A percentile compares a stretch with the other conserved stretches of the same genome.
Evolutionary conservation across 2,113 vertebrate species (phyloP).

Genomic region (Phrynosoma blainvillii): DNA sequence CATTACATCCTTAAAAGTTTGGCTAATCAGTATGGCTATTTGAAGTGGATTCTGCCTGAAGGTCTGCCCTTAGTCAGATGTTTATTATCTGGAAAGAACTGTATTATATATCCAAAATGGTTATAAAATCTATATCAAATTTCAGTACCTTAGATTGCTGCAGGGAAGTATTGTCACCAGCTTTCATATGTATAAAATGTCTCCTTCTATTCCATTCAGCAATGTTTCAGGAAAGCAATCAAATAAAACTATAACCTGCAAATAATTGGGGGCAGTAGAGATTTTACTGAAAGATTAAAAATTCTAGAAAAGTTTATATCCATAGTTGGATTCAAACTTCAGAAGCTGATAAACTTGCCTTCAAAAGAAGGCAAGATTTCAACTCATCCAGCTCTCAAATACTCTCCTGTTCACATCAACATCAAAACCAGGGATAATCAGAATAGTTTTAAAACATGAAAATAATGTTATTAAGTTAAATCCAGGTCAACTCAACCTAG

Average conservation of each 20-base stretch:
- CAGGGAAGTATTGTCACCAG: background rate
- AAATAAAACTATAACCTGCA: background rate
- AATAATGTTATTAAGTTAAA: background rate
- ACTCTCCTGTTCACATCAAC: background rate
- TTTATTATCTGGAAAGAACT: background rate
- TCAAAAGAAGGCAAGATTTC: background rate
- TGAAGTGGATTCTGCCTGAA: background rate
- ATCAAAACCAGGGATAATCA: background rate
- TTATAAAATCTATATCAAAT: background rate
- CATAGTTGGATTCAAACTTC: background rate
- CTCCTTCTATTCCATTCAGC: background rate
- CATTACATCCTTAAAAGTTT: background rate
- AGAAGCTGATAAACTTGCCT: background rate
- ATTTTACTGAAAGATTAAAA: background rate
- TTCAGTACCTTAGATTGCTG: background rate
- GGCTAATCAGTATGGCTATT: background rate
- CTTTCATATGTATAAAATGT: background rate
- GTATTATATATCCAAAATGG: background rate
- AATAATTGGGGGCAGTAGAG: background rate
- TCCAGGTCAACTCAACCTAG: background rate
- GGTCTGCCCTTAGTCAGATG: background rate
- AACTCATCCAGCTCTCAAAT: rapidly evolving
- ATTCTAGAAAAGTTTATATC: background rate
- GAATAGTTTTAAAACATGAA: background rate
- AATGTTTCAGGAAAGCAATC: background rate